These are phyloP conservation scores for Thymelicus sylvestris DNA, from an alignment of 2,888 invertebrate species.

Conservation along the genomic window DNA sequence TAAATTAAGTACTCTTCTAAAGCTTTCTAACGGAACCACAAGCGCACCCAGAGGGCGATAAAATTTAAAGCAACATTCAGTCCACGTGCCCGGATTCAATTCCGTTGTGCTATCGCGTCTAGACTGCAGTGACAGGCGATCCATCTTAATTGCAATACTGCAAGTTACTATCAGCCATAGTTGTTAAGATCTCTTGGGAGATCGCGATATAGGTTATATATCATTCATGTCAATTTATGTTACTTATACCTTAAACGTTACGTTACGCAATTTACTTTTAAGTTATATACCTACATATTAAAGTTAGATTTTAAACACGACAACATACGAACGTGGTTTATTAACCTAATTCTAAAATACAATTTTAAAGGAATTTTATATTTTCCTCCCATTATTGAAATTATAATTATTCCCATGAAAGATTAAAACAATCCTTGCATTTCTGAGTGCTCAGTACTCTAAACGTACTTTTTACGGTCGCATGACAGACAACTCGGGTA, in stretches of 20 bases:
- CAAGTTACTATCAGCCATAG: slow-evolving; percentile 13
- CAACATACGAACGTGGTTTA: no score
- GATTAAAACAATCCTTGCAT: background rate
- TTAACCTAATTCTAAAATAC: no score
- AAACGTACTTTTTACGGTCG: slow-evolving; percentile 10
- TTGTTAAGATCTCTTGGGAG: slow-evolving; percentile 8
- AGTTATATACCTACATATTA: no score
- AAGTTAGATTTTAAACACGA: no score
- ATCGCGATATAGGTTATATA: no score
- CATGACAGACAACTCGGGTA: slow-evolving; percentile 63
- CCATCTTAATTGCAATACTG: slow-evolving; percentile 34
- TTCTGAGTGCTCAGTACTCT: background rate
- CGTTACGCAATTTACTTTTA: no score
- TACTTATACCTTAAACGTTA: no score
- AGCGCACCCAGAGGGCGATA: background rate
- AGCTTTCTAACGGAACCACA: background rate
- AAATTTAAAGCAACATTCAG: background rate
- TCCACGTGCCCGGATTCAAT: slow-evolving; percentile 14
- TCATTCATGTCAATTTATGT: no score
- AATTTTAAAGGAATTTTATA: no score
- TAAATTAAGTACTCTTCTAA: no score
- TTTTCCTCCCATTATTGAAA: background rate
- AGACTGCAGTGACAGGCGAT: slow-evolving; percentile 34
- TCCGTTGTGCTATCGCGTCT: slow-evolving; percentile 19
- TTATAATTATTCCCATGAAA: background rate